Base-by-base conservation (phyloP, 2,888 invertebrate species). In the Drosophila kambysellisi region DNA sequence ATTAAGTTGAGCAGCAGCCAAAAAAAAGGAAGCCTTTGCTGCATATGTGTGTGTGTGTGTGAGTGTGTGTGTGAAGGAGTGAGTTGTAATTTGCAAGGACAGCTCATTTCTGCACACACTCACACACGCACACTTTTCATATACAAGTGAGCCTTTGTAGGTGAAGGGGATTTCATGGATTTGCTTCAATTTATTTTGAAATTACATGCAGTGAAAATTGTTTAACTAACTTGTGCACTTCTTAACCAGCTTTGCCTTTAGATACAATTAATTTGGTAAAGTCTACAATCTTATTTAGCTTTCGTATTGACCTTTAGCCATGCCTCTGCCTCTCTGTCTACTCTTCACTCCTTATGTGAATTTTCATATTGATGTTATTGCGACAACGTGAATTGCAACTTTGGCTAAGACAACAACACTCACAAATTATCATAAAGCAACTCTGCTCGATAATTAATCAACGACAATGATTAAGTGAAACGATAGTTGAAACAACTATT, bases 1-100 rank as follows among this genome's bases (percentile, higher is more conserved):
- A 89, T 91, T 89, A 90, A 89, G 76, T 81, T 66, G 68, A 69
- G 64, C 46, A 72, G 33, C 74, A 75, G 59, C 59, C 76, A 79
- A 61, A 72, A 70, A 69, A 58, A 67, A 53, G 32, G 8, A 41
- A 50, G 50, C 29, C 3, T 30, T 5, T 46, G 46, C 56, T 39
- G 25, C 39, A 37, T 30, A n/a, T 41, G 61, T 53, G 57, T 60
- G 43, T 43, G 37, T 17, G 8, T 48, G n/a, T 48, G 33, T 43
- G 57, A 48, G 56, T 59, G 48, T 46, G 37, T n/a, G 15, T 53
- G 43, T 29, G 32, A 8, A 0, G 20, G 43, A 39, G 60, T 35
- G 50, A 52, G 48, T 43, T 25, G 48, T 43, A 62, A 64, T 29
- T 35, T 79, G 64, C 56, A 61, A 71, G 62, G 58, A 57, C 68